Evolutionary conservation across 2,113 vertebrate genomes (phyloP).

Genomic region (Mus pahari): DNA sequence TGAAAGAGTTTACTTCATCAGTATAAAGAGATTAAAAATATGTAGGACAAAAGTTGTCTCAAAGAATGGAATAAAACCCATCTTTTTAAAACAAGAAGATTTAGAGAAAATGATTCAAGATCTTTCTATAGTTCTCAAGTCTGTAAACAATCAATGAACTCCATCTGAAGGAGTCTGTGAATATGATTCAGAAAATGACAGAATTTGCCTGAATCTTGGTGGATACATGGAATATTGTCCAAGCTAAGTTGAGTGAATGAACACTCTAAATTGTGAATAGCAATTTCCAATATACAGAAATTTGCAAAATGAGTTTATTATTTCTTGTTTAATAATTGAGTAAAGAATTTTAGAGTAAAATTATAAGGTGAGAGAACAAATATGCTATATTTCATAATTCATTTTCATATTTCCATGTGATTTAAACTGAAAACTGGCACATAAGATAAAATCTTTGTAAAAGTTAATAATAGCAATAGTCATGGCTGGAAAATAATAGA

Average conservation of each 20-base stretch:
- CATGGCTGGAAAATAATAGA: not conserved
- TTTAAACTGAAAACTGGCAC: not conserved
- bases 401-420: not conserved
- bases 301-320: not conserved
- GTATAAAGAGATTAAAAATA: not conserved
- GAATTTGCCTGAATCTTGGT: not conserved
- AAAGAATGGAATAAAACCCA: not conserved
- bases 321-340: not conserved
- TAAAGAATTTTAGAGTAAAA: not conserved
- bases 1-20: not conserved
- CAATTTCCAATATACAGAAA: not conserved
- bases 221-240: not conserved
- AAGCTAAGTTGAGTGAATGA: not conserved
- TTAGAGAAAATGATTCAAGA: not conserved
- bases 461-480: not conserved
- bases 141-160: not conserved
- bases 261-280: not conserved
- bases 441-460: not conserved
- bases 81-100: not conserved
- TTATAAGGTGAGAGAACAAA: not conserved
- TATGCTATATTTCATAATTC: not conserved
- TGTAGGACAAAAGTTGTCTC: not conserved
- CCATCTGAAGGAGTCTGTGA: not conserved
- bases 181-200: not conserved
- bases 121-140: not conserved